A percentile compares a stretch with the other conserved stretches of the same genome.
Conservation (phyloP, 64 coral and sea anemone species). For the Pocillopora verrucosa region DNA sequence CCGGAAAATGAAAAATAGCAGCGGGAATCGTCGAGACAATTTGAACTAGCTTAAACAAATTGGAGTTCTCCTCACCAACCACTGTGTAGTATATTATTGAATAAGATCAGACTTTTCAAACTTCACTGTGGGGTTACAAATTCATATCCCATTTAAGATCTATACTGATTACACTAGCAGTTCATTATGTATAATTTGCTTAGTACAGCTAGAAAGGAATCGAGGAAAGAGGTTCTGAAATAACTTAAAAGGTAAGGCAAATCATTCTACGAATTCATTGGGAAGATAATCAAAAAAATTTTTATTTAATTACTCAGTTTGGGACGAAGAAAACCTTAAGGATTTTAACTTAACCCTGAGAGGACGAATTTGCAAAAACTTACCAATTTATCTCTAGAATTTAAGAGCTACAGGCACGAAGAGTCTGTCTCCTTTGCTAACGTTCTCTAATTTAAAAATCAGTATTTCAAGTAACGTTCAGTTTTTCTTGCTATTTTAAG, state of each 20-base stretch:
- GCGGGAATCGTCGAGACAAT: background rate
- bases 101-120: background rate
- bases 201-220: background rate
- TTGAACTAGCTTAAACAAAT: background rate
- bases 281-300: background rate
- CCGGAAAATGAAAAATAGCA: conserved; percentile 12
- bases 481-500: no score
- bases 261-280: background rate
- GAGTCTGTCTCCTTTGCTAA: no score
- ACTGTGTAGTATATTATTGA: background rate
- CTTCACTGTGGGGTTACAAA: background rate
- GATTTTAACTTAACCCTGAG: no score
- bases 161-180: background rate
- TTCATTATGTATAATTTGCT: conserved; percentile 3
- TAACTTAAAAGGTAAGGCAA: background rate
- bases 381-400: no score
- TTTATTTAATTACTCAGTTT: no score
- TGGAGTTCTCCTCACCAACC: background rate
- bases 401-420: no score
- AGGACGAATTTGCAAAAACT: no score
- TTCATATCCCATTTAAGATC: conserved; percentile 20
- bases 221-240: background rate
- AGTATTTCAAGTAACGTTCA: no score
- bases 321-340: no score
- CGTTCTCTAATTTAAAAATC: no score